Evolutionary conservation across 2,113 vertebrate genomes (phyloP).

Genomic region (Talpa occidentalis): DNA sequence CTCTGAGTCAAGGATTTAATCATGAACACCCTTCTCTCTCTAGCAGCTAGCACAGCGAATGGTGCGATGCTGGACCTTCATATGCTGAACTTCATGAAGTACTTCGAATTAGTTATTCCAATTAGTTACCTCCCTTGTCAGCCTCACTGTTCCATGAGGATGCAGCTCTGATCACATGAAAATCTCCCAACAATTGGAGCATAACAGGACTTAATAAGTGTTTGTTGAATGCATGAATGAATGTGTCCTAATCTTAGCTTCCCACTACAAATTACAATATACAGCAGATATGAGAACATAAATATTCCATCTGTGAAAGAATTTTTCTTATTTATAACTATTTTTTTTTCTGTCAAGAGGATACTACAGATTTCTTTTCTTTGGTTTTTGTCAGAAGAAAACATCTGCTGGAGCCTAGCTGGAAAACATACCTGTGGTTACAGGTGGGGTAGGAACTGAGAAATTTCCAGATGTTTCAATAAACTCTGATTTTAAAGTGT

Average conservation of each 20-base stretch:
- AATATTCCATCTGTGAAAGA: conserved; percentile 60
- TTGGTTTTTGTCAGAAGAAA: conserved; percentile 72
- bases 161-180: background rate
- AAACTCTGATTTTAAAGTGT: conserved; percentile 39
- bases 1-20: background rate
- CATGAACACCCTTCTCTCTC: background rate
- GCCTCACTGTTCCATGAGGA: background rate
- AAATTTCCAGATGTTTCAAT: conserved; percentile 66
- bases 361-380: conserved; percentile 72
- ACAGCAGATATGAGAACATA: conserved; percentile 59
- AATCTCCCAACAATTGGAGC: background rate
- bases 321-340: conserved; percentile 75
- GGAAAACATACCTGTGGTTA: conserved; percentile 60
- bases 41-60: background rate
- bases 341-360: conserved; percentile 48
- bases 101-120: conserved; percentile 41
- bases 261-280: background rate
- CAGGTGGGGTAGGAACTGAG: conserved; percentile 20
- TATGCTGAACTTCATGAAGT: conserved; percentile 18
- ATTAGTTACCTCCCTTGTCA: background rate
- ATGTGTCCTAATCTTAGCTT: background rate
- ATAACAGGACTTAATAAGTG: conserved; percentile 26
- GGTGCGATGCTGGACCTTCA: background rate
- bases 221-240: conserved; percentile 51
- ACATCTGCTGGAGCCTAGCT: conserved; percentile 70